Base-by-base conservation (phyloP, 1,140 invertebrate species). In the Chelonus insularis region DNA sequence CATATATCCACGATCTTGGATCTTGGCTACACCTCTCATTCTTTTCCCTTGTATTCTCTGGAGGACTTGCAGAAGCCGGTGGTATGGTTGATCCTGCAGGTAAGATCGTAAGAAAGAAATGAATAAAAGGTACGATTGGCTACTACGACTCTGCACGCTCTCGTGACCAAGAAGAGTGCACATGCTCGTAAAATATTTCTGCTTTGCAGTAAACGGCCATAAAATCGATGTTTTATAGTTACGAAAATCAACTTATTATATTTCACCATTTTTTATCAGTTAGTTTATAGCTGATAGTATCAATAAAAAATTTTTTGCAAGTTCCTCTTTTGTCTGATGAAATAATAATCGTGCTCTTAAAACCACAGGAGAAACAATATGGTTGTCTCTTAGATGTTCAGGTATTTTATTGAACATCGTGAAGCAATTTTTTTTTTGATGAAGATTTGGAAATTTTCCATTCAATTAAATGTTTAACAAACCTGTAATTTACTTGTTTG, bases 11-110 rank as follows among this genome's bases (percentile, higher is more conserved):
- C 12, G 29, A 51, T 51, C 48, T 51, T 18, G 16, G 12, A 8
- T 43, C 41, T 43, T 18, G 41, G 41, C 16, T 43, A 16, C 9
- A 7, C 25, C 5, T 51, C 25, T 51, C 25, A 23, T 51, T 51
- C 16, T 51, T 9, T 34, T 51, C 12, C 23, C 41, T 16, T 8
- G 41, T 43, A 43, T 43, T 14, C 37, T 51, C 41, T 43, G 12
- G 12, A 14, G 14, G 14, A 16, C 39, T 8, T 8, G 60, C 58
- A 41, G 61, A 57, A 65, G 62, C 66, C 48, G 14, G 14, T 34
- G 48, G 4, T 51, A n/a, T 29, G 7, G 48, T 14, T 18, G 48
- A 51, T 51, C 48, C 29, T 34, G 29, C 12, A 51, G 20, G 48
- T 32, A 51, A 16, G 12, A 16, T 16, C 16, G 20, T n/a, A 45